Conservation (phyloP, 2,888 invertebrate species). For the Pristionchus arcanus region DNA sequence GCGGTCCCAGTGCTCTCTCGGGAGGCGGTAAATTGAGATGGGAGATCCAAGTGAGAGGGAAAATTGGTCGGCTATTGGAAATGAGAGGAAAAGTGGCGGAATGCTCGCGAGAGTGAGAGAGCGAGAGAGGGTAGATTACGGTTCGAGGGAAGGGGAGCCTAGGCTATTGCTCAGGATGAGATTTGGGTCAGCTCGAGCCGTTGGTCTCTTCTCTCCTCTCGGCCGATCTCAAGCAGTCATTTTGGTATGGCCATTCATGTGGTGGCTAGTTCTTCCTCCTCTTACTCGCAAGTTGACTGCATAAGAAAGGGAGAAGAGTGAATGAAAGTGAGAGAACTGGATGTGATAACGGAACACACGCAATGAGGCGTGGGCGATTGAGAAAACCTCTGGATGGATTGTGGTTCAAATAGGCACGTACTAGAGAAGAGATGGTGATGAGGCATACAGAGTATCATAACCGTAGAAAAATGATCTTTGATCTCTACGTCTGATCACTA, state of each 20-base stretch:
- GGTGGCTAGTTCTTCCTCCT: slow-evolving; percentile 19
- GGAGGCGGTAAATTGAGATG: slow-evolving; percentile 39
- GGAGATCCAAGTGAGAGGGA: slow-evolving; percentile 18
- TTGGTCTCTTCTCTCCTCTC: not conserved
- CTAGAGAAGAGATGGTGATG: too few species aligned
- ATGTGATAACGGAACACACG: not conserved
- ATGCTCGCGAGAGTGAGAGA: slow-evolving; percentile 9
- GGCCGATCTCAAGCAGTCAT: not conserved
- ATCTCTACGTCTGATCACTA: too few species aligned
- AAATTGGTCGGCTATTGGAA: slow-evolving; percentile 8
- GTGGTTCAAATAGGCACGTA: too few species aligned
- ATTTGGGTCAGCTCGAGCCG: slow-evolving; percentile 44
- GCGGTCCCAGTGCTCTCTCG: not conserved
- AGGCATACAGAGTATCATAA: too few species aligned
- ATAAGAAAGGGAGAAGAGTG: not conserved
- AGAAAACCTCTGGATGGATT: not conserved
- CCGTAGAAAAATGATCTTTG: too few species aligned
- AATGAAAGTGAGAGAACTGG: slow-evolving; percentile 42
- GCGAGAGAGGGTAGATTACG: slow-evolving; percentile 12
- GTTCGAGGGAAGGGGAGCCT: slow-evolving; percentile 16
- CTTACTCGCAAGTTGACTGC: not conserved
- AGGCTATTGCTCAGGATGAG: slow-evolving; percentile 26
- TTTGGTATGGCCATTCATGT: slow-evolving; percentile 42
- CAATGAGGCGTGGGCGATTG: not conserved
- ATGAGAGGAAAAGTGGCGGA: slow-evolving; percentile 35